A percentile compares a stretch with the other conserved stretches of the same genome.
These are phyloP conservation scores for Sceliomorpha sp. DNA, from an alignment of 2,888 invertebrate species.

Conservation along the genomic window DNA sequence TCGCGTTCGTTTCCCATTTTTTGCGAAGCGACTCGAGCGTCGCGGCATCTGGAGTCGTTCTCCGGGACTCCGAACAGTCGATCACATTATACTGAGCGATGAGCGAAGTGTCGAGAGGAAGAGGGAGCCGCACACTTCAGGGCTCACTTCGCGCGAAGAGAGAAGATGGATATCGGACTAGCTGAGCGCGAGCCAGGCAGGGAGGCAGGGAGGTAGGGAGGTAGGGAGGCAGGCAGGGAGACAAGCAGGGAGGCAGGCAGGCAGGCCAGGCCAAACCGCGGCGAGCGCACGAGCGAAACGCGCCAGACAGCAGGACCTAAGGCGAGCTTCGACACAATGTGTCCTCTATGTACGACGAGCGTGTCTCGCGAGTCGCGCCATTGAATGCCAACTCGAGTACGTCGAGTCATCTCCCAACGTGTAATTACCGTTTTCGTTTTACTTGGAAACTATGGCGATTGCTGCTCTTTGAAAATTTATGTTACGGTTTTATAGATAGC, in stretches of 20 bases:
- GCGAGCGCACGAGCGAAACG: conserved; percentile 34
- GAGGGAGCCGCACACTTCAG: conserved; percentile 57
- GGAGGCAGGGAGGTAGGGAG: too few relatives aligned
- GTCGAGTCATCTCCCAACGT: conserved; percentile 29
- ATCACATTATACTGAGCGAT: conserved; percentile 63
- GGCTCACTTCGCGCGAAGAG: conserved; percentile 47
- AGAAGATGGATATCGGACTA: conserved; percentile 55
- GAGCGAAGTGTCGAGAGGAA: conserved; percentile 54
- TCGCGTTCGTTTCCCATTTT: too few relatives aligned
- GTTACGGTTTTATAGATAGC: too few relatives aligned
- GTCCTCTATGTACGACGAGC: conserved; percentile 62
- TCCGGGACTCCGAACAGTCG: conserved; percentile 60
- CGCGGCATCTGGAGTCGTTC: conserved; percentile 47
- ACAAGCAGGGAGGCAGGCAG: conserved; percentile 10
- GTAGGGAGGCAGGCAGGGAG: conserved; percentile 10
- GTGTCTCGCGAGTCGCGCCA: conserved; percentile 40
- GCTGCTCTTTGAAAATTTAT: too few relatives aligned
- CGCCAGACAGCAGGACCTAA: conserved; percentile 43
- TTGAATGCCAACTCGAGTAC: conserved; percentile 3
- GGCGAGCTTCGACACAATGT: conserved; percentile 65
- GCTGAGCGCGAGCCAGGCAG: conserved; percentile 32
- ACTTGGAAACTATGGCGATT: conserved; percentile 33
- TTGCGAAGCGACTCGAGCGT: conserved; percentile 6
- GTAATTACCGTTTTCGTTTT: conserved; percentile 44
- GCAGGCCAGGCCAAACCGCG: conserved; percentile 17